Evolutionary conservation across 2,797 vertebrate species (phyloP), one percentile per base, ranked within the genome.

Genomic region (Smutsia temminckii): DNA sequence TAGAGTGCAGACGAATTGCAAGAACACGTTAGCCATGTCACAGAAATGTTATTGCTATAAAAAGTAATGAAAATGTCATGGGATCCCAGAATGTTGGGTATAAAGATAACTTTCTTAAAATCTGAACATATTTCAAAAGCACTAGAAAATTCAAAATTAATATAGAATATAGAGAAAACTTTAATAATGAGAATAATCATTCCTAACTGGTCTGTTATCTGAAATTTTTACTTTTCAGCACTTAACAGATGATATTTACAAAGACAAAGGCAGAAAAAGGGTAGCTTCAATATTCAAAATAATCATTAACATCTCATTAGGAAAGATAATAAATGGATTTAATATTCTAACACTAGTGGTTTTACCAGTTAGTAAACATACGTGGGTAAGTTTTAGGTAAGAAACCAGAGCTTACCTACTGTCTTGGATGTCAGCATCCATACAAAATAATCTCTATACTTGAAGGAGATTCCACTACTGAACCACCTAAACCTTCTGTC

Each of bases 1-100:
- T 6, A 0, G 7, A 16, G 7, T n/a, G 2, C 20, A 85, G 59
- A 69, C 0, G 4, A 55, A 37, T 0, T 20, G 42, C 7, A 25
- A n/a, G 46, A 37, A 37, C 25, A 4, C 5, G 18, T 13, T 12
- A 21, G 34, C 49, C 29, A 6, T 42, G 21, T 32, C 8, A 53
- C 12, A 2, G 42, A 89, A 72, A 66, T 4, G 29, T 10, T 20
- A 23, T 21, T 5, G 5, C 16, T 71, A 20, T 14, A 34, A 57
- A 49, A n/a, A 17, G 6, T 12, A 32, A 27, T 23, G 9, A n/a
- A 57, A 66, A 46, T 25, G 16, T 20, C 32, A 63, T 2, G 1
- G 53, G 51, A 32, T 17, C 42, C 42, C 29, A 49, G 63, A 53
- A 25, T n/a, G 27, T 0, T 10, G 40, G 20, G 2, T 18, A 4